phyloP scores from a whole-genome alignment of 2,113 vertebrate genomes.

The Shinisaurus crocodilurus region DNA sequence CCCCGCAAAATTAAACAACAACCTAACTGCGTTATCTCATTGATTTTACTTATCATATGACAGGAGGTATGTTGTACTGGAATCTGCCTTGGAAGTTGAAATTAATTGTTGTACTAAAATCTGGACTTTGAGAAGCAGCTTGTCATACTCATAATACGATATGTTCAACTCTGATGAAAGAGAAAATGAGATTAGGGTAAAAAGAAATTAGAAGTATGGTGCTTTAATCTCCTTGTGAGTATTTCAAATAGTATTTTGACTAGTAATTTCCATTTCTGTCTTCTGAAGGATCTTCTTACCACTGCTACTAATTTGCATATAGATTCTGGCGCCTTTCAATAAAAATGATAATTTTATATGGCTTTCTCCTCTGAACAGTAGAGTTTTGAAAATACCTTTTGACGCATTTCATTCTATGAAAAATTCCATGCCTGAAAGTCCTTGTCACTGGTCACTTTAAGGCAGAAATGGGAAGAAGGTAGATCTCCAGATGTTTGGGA shows the following conservation, averaged over 20 bases:
- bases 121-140: slow-evolving; percentile 2
- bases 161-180: slow-evolving; percentile 15
- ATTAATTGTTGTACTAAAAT: neutral
- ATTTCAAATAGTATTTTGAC: slow-evolving; percentile 32
- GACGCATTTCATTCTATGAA: slow-evolving; percentile 12
- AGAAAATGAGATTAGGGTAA: slow-evolving; percentile 24
- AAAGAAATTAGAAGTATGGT: slow-evolving; percentile 34
- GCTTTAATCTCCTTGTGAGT: slow-evolving; percentile 26
- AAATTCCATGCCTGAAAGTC: neutral
- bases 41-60: neutral
- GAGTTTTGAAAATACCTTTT: slow-evolving; percentile 23
- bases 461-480: neutral
- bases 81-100: neutral
- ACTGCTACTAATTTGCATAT: slow-evolving; percentile 31
- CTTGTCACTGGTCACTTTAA: neutral
- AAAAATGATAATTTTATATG: slow-evolving; percentile 43
- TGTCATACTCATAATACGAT: slow-evolving; percentile 14
- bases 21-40: neutral
- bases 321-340: slow-evolving; percentile 38
- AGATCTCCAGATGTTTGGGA: no score
- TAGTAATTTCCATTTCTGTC: slow-evolving; percentile 35
- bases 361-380: slow-evolving; percentile 6
- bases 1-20: neutral
- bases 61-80: neutral
- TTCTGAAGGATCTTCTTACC: slow-evolving; percentile 31